These are phyloP conservation scores for Acleris literana DNA, from an alignment of 2,888 invertebrate species.

Conservation along the genomic window DNA sequence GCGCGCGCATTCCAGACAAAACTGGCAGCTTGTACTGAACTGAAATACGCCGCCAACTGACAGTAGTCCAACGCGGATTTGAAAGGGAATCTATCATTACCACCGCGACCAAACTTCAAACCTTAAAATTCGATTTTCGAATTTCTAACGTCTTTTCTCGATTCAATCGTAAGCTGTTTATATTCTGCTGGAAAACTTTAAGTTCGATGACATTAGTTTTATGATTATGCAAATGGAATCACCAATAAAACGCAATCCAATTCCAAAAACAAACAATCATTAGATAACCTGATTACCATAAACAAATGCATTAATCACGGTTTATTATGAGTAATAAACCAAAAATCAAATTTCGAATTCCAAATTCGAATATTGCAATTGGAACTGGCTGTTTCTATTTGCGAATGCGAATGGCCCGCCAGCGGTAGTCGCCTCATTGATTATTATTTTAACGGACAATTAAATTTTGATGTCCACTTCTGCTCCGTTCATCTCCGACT, in stretches of 20 bases:
- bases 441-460: slow-evolving; percentile 83
- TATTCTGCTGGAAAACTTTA: neutral
- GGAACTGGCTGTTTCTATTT: slow-evolving; percentile 58
- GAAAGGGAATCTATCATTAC: slow-evolving; percentile 22
- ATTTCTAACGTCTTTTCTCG: neutral
- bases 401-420: slow-evolving; percentile 55
- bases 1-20: slow-evolving; percentile 73
- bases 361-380: slow-evolving; percentile 19
- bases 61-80: slow-evolving; percentile 30
- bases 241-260: slow-evolving; percentile 23
- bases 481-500: slow-evolving; percentile 79
- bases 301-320: slow-evolving; percentile 48
- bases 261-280: slow-evolving; percentile 18
- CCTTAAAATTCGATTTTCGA: neutral
- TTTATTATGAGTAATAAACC: slow-evolving; percentile 52
- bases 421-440: slow-evolving; percentile 79
- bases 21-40: slow-evolving; percentile 41
- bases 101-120: slow-evolving; percentile 5
- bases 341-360: slow-evolving; percentile 40
- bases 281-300: slow-evolving; percentile 21
- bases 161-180: neutral
- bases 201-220: slow-evolving; percentile 2
- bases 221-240: slow-evolving; percentile 13
- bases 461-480: slow-evolving; percentile 82
- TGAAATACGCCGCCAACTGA: slow-evolving; percentile 35